A percentile compares a stretch with the other conserved stretches of the same genome.
Conservation (phyloP, 2,888 invertebrate genomes). For the Protodeltote pygarga region DNA sequence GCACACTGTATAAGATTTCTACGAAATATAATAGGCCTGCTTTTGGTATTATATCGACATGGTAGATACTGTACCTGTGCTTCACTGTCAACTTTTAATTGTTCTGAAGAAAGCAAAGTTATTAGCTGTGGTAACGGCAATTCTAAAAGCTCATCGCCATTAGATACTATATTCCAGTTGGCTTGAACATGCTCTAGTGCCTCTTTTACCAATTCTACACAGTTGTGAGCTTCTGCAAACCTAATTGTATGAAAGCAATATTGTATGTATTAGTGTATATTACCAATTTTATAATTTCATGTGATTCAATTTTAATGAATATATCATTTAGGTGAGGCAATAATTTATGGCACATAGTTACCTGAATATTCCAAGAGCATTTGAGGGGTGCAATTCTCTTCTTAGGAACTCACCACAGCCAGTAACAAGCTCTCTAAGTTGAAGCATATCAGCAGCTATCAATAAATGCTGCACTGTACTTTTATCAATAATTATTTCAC, state of each 20-base stretch:
- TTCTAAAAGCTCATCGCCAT: slow-evolving; percentile 94
- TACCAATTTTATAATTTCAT: slow-evolving; percentile 4
- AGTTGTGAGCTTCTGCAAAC: slow-evolving; percentile 96
- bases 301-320: too few relatives aligned
- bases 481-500: slow-evolving; percentile 90
- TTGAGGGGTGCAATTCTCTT: slow-evolving; percentile 94
- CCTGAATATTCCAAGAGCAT: slow-evolving; percentile 95
- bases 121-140: slow-evolving; percentile 92
- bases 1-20: too few relatives aligned
- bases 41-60: too few relatives aligned
- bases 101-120: slow-evolving; percentile 93
- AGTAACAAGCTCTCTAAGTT: slow-evolving; percentile 92
- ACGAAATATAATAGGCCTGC: too few relatives aligned
- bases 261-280: slow-evolving; percentile 30
- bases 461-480: slow-evolving; percentile 95
- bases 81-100: slow-evolving; percentile 95
- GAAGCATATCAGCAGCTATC: slow-evolving; percentile 96
- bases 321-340: too few relatives aligned
- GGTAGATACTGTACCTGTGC: slow-evolving; percentile 88
- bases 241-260: slow-evolving; percentile 70
- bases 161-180: slow-evolving; percentile 92
- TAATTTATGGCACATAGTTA: too few relatives aligned
- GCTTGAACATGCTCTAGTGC: slow-evolving; percentile 94
- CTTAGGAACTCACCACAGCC: slow-evolving; percentile 95
- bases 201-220: slow-evolving; percentile 91